Evolutionary conservation across 2,888 invertebrate genomes (phyloP).

Genomic region (Eupithecia dodoneata): DNA sequence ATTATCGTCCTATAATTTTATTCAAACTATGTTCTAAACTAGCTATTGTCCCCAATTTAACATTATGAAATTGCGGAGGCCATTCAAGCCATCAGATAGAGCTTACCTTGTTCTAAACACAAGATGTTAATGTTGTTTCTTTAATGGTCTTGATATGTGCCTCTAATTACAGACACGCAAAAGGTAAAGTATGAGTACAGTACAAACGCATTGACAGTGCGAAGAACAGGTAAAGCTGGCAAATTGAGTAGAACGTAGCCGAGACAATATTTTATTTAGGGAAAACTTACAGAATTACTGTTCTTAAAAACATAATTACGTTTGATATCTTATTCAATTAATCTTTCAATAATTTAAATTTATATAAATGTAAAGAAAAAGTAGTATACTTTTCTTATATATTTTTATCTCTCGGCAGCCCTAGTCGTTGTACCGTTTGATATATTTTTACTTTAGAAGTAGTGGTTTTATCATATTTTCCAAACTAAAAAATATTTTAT

Average conservation of each 20-base stretch:
- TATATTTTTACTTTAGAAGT: no score
- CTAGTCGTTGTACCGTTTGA: no score
- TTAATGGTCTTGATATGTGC: conserved; percentile 57
- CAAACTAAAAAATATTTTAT: no score
- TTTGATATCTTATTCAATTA: no score
- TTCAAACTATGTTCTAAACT: conserved; percentile 9
- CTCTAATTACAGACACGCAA: conserved; percentile 69
- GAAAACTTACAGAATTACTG: not conserved
- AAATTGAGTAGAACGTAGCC: not conserved
- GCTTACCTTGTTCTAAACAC: conserved; percentile 40
- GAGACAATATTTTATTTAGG: not conserved
- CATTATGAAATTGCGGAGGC: conserved; percentile 37
- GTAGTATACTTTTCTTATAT: no score
- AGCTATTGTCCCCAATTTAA: conserved; percentile 22
- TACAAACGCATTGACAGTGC: conserved; percentile 45
- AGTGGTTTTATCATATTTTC: no score
- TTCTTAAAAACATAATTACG: no score
- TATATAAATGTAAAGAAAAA: no score
- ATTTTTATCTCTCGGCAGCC: no score
- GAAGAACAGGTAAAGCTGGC: conserved; percentile 26
- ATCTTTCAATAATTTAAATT: no score
- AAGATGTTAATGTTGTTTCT: conserved; percentile 50
- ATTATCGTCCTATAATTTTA: conserved; percentile 16
- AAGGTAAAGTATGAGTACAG: not conserved
- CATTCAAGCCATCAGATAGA: conserved; percentile 42